Conservation (phyloP, 2,113 vertebrate species). For the Protobothrops mucrosquamatus region DNA sequence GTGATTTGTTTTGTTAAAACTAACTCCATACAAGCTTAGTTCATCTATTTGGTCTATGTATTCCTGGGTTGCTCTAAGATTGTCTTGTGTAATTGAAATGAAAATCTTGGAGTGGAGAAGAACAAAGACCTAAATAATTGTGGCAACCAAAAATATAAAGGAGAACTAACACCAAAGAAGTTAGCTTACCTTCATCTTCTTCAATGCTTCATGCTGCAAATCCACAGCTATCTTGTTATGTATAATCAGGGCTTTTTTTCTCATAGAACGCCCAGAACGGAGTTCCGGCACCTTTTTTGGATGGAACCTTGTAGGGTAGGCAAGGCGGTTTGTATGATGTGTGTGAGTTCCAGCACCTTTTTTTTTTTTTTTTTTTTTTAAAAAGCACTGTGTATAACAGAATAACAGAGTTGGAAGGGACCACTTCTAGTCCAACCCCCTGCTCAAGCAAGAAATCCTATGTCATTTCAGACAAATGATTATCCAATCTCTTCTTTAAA, state of each 20-base stretch:
- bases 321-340: too few relatives aligned
- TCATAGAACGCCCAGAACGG: too few relatives aligned
- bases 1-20: neutral
- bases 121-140: neutral
- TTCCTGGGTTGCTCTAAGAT: neutral
- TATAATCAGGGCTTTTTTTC: neutral
- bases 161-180: neutral
- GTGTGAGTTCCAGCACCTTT: too few relatives aligned
- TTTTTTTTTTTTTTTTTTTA: too few relatives aligned
- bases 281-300: too few relatives aligned
- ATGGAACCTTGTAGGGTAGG: too few relatives aligned
- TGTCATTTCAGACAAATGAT: neutral
- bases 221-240: neutral
- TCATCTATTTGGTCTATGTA: neutral
- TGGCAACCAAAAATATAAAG: neutral
- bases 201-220: neutral
- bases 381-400: too few relatives aligned
- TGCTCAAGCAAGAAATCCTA: neutral
- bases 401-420: neutral
- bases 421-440: neutral
- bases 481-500: neutral
- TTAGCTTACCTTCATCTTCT: neutral
- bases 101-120: neutral
- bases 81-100: neutral
- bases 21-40: neutral